Conservation (phyloP, 2,797 vertebrate genomes). For the Ptychadena robeensis region DNA sequence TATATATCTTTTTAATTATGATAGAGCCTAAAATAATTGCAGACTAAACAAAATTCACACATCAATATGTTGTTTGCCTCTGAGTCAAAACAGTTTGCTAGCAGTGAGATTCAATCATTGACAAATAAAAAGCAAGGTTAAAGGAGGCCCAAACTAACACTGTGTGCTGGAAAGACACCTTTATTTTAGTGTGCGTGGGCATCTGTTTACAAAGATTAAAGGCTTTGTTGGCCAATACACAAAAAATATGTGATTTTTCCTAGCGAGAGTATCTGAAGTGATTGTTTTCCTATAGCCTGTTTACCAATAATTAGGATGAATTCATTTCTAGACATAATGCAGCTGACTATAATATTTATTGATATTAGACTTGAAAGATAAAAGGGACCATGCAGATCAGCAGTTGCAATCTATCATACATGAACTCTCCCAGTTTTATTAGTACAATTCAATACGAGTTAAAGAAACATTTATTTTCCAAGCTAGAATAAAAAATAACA, state of each 20-base stretch:
- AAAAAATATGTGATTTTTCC: background rate
- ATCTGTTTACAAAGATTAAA: background rate
- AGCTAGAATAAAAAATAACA: no score
- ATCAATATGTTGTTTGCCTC: constrained; percentile 1
- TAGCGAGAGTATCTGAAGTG: background rate
- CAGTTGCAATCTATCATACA: background rate
- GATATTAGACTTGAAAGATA: background rate
- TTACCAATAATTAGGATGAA: background rate
- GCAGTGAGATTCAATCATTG: background rate
- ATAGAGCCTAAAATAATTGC: constrained; percentile 4
- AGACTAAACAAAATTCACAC: background rate
- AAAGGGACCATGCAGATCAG: background rate
- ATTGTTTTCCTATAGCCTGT: background rate
- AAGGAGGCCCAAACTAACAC: background rate
- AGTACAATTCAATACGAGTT: no score
- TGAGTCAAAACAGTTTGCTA: background rate
- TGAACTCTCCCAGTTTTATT: no score
- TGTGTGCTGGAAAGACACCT: background rate
- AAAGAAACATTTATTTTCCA: no score
- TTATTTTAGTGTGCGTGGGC: background rate
- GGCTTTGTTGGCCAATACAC: background rate
- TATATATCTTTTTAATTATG: constrained; percentile 27
- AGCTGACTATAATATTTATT: background rate
- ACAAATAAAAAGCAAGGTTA: background rate
- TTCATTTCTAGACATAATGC: background rate